Conservation (phyloP, 1,140 invertebrate genomes). For the Caenorhabditis inopinata region DNA sequence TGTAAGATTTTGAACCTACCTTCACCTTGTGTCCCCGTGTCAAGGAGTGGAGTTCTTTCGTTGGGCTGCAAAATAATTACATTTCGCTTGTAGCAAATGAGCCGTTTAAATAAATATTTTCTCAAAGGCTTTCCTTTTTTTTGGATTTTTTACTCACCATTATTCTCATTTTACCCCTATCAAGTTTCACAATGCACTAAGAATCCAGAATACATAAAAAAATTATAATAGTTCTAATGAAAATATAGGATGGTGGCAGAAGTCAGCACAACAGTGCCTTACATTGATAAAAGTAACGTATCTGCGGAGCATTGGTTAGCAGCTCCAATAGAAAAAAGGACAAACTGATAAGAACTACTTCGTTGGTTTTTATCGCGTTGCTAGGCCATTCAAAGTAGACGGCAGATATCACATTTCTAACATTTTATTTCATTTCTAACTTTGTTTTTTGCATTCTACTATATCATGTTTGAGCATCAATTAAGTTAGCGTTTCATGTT, state of each 20-base stretch:
- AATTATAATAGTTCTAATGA: background rate
- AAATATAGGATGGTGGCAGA: background rate
- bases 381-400: background rate
- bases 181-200: background rate
- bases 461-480: too few relatives aligned
- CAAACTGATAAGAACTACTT: background rate
- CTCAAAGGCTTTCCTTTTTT: too few relatives aligned
- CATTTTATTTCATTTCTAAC: too few relatives aligned
- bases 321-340: constrained; percentile 9
- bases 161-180: background rate
- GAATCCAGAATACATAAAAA: background rate
- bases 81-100: too few relatives aligned
- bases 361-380: background rate
- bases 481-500: too few relatives aligned
- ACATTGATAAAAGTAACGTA: constrained; percentile 19
- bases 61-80: background rate
- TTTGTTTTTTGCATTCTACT: too few relatives aligned
- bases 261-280: background rate
- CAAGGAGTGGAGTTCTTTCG: background rate
- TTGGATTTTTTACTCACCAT: too few relatives aligned
- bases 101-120: too few relatives aligned
- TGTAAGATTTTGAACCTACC: background rate
- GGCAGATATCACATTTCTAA: too few relatives aligned
- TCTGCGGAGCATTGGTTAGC: constrained; percentile 20
- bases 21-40: background rate